phyloP scores from a whole-genome alignment of 2,888 invertebrate genomes.

The Eupithecia insigniata region DNA sequence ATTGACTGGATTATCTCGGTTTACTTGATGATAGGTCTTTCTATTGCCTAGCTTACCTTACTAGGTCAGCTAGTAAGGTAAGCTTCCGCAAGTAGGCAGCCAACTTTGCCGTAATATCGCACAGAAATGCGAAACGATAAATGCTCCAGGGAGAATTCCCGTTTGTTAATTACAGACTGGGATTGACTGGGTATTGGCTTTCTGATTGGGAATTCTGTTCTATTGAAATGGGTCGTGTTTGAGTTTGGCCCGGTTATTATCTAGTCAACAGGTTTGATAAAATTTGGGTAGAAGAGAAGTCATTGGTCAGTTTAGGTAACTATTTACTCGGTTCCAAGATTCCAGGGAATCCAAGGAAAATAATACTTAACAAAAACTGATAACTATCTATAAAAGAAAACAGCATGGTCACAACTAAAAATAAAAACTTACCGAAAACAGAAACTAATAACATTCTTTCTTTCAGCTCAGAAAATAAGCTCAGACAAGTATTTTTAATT shows the following conservation, averaged over 20 bases:
- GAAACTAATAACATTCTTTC: too few species aligned
- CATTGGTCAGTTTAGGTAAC: background rate
- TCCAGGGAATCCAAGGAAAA: too few species aligned
- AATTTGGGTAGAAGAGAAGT: background rate
- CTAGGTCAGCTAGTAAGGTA: slow-evolving; percentile 6
- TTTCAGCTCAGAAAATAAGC: too few species aligned
- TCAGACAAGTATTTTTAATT: too few species aligned
- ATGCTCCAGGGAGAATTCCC: slow-evolving; percentile 16
- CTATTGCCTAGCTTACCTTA: background rate
- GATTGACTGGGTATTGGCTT: slow-evolving; percentile 26
- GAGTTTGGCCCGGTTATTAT: background rate
- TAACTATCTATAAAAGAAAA: too few species aligned
- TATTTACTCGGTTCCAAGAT: background rate
- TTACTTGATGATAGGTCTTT: background rate
- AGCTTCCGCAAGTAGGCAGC: background rate
- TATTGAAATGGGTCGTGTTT: slow-evolving; percentile 1
- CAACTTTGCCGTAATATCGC: background rate
- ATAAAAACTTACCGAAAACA: too few species aligned
- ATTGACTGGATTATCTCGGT: slow-evolving; percentile 11
- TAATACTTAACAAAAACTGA: background rate
- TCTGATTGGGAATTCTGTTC: slow-evolving; percentile 20
- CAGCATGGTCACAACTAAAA: too few species aligned
- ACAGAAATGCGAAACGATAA: slow-evolving; percentile 8
- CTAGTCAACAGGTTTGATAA: background rate
- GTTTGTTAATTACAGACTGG: slow-evolving; percentile 23